Evolutionary conservation across 2,888 invertebrate genomes (phyloP).

Genomic region (Lithosia quadra): DNA sequence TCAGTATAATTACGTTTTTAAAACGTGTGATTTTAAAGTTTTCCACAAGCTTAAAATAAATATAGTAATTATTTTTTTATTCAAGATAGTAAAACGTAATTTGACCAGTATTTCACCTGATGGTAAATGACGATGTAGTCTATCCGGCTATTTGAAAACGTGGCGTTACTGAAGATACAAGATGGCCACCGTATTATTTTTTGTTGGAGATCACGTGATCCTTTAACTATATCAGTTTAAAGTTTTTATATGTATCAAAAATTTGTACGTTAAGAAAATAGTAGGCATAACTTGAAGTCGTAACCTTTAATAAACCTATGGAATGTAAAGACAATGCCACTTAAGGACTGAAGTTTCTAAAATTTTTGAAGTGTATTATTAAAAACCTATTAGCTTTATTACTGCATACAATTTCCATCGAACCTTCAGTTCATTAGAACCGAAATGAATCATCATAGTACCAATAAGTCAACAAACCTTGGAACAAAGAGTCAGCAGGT

Average conservation of each 20-base stretch:
- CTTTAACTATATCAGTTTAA: neutral
- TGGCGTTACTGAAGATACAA: no score
- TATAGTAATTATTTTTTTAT: no score
- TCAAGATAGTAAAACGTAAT: no score
- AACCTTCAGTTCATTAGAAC: conserved; percentile 39
- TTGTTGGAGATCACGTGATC: neutral
- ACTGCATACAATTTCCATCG: conserved; percentile 21
- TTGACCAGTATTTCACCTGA: no score
- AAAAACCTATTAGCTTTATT: conserved; percentile 11
- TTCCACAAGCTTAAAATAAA: no score
- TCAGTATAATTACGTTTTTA: no score
- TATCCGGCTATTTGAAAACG: no score
- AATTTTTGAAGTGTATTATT: neutral
- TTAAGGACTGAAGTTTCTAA: neutral
- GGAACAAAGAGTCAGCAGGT: conserved; percentile 61
- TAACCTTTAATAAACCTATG: neutral
- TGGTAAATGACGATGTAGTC: no score
- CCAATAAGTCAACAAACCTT: conserved; percentile 66
- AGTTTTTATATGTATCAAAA: neutral
- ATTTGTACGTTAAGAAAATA: neutral
- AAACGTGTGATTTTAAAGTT: no score
- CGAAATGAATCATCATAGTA: conserved; percentile 47
- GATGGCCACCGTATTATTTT: neutral
- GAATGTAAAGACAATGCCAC: neutral
- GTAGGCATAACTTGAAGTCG: no score